Base-by-base conservation (phyloP, 2,888 invertebrate genomes). In the Leistus spinibarbis region DNA sequence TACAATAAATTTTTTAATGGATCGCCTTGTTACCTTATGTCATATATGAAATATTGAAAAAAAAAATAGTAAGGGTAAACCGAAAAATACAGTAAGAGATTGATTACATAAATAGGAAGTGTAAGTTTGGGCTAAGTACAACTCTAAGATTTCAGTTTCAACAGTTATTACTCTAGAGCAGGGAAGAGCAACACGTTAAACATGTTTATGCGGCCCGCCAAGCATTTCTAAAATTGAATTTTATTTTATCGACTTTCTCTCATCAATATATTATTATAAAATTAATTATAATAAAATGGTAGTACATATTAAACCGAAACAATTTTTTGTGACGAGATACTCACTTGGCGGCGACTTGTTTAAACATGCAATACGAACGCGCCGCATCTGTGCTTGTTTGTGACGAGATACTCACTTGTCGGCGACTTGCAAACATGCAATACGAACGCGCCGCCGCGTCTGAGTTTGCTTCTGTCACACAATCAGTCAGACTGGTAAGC, bases 301-400 rank as follows among this genome's bases (percentile, higher is more conserved):
- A 57, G 57, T 57, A 57, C 57, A 57, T 57, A 57, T 17, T 57
- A 57, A 57, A 57, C 57, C 57, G 57, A 57, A 57, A 57, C 16
- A 57, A 57, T 57, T 57, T 57, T 57, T 57, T 57, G 57, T 57
- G 57, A 57, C 57, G 57, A n/a, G 4, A 16, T 57, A 16, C 57
- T 57, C 57, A 57, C 57, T 57, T 67, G 67, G 53, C 54, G 67
- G 67, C 67, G 54, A 67, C 67, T 67, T 67, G 67, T 54, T 67
- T 19, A 67, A 54, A 67, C 54, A 67, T 67, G 67, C 67, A 67
- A 67, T 67, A 67, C 67, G 67, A 67, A 67, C 54, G 54, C 67
- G 67, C 67, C 67, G 67, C 67, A 17, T 67, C 54, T 54, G 67
- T n/a, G 67, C 67, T 67, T 67, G 5, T 54, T 67, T 67, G 67